phyloP scores from a whole-genome alignment of 2,888 invertebrate genomes.

The Polydrusus pterygomalis region DNA sequence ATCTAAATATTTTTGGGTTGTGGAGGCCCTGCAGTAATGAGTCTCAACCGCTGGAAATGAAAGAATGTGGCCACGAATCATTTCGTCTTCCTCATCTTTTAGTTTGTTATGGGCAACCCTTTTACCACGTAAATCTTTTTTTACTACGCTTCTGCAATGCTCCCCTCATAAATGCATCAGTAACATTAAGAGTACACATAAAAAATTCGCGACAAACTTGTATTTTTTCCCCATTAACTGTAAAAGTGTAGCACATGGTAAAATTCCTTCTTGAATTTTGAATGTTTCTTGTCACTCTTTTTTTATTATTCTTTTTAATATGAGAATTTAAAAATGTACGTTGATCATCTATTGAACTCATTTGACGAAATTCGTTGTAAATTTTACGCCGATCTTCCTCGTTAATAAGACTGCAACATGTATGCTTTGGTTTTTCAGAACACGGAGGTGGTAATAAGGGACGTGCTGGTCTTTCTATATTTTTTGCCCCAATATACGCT shows the following conservation, averaged over 20 bases:
- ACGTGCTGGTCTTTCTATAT: constrained; percentile 35
- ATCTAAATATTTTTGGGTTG: background rate
- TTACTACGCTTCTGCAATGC: background rate
- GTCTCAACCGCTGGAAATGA: background rate
- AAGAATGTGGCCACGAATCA: background rate
- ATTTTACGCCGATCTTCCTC: background rate
- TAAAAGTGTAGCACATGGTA: background rate
- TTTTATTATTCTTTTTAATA: background rate
- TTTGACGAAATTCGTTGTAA: background rate
- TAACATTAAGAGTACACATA: background rate
- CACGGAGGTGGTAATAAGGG: constrained; percentile 57
- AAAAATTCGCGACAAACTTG: background rate
- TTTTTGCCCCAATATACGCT: constrained; percentile 48
- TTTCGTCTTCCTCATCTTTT: background rate
- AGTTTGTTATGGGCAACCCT: background rate
- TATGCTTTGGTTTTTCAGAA: constrained; percentile 57
- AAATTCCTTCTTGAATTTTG: background rate
- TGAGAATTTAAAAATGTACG: background rate
- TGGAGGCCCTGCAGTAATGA: background rate
- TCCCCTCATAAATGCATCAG: background rate
- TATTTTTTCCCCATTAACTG: background rate
- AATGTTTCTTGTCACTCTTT: background rate
- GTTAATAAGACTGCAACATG: constrained; percentile 39
- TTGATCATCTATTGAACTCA: background rate
- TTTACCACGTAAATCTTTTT: background rate